These are phyloP conservation scores for Caenorhabditis parvicauda DNA, from an alignment of 2,888 invertebrate genomes.

Conservation along the genomic window DNA sequence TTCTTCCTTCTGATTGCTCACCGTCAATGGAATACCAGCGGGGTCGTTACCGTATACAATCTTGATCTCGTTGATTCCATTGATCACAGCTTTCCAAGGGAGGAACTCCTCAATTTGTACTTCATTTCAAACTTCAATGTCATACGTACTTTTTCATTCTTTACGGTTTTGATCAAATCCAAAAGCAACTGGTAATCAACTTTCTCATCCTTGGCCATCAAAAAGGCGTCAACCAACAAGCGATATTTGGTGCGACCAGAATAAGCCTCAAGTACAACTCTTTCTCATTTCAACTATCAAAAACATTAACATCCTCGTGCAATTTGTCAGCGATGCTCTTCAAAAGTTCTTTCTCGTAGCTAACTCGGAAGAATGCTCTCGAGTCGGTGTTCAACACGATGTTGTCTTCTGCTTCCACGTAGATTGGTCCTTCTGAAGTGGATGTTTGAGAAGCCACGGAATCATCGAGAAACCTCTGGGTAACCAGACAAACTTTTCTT, in stretches of 20 bases:
- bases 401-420: not conserved
- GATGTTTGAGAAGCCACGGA: too few relatives aligned
- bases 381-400: conserved; percentile 7
- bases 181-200: conserved; percentile 30
- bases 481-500: too few relatives aligned
- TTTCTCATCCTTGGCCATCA: conserved; percentile 24
- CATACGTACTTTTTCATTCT: conserved; percentile 27
- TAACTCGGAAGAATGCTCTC: conserved; percentile 3
- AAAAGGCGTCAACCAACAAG: conserved; percentile 39
- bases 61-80: conserved; percentile 5
- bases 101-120: too few relatives aligned
- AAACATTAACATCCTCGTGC: too few relatives aligned
- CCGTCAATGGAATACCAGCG: too few relatives aligned
- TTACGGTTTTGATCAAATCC: conserved; percentile 22
- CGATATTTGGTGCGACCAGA: conserved; percentile 23
- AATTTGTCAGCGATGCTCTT: conserved; percentile 5
- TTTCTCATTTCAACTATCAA: not conserved
- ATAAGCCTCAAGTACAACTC: conserved; percentile 4
- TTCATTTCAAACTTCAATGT: too few relatives aligned
- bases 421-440: conserved; percentile 2
- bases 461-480: too few relatives aligned
- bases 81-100: conserved; percentile 10
- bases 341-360: conserved; percentile 5
- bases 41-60: conserved; percentile 26
- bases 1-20: too few relatives aligned